Evolutionary conservation across 2,113 vertebrate species (phyloP).

Genomic region (Pedionomus torquatus): DNA sequence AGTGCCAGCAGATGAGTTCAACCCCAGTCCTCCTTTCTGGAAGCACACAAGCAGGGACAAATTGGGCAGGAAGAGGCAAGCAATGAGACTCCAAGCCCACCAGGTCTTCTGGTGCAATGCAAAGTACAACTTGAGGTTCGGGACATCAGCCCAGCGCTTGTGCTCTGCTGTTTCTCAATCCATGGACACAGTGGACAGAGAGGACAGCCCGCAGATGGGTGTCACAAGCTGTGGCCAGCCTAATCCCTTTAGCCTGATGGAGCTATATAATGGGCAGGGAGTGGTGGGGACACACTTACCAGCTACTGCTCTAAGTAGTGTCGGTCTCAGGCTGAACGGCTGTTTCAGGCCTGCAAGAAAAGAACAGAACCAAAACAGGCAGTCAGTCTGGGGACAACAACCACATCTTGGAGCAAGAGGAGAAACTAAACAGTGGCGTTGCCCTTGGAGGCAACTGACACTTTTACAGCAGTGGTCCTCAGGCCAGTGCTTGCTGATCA

Average conservation of each 20-base stretch:
- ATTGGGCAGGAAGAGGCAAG: background rate
- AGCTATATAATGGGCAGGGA: accelerated
- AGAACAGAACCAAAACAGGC: background rate
- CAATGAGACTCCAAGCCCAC: background rate
- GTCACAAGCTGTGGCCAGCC: background rate
- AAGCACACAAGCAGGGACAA: background rate
- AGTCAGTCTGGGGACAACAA: background rate
- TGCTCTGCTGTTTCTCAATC: background rate
- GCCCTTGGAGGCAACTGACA: background rate
- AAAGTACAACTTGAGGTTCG: background rate
- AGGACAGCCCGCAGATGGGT: background rate
- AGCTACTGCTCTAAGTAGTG: background rate
- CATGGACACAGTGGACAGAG: background rate
- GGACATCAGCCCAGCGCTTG: background rate
- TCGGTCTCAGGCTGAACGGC: background rate
- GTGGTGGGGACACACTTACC: background rate
- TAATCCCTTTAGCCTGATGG: background rate
- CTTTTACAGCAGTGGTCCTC: background rate
- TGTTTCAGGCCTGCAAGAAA: constrained; percentile 37
- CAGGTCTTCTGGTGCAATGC: background rate
- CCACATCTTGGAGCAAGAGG: background rate
- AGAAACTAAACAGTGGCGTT: background rate
- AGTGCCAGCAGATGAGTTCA: background rate
- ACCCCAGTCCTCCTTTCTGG: background rate
- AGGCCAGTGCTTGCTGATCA: background rate